phyloP scores from a whole-genome alignment of 92 coral and sea anemone species.

The Siderastrea siderea region DNA sequence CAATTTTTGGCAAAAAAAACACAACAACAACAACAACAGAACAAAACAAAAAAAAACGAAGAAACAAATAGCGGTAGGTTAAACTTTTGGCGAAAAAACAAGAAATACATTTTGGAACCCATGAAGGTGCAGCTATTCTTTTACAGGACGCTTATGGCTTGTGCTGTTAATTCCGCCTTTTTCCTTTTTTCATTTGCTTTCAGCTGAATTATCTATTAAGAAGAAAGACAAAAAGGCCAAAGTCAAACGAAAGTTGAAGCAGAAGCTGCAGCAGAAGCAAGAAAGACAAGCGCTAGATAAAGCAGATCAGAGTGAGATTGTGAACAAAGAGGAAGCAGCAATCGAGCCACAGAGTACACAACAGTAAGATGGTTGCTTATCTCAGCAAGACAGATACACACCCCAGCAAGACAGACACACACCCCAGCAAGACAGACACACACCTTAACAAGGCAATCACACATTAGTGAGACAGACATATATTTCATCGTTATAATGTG shows the following conservation, averaged over 20 bases:
- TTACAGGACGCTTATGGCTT: neutral
- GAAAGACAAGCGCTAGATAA: slow-evolving; percentile 63
- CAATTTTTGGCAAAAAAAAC: too few species aligned
- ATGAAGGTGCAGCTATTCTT: too few species aligned
- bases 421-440: slow-evolving; percentile 34
- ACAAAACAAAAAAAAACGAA: too few species aligned
- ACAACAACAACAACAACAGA: too few species aligned
- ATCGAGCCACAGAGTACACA: slow-evolving; percentile 10
- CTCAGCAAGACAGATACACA: neutral
- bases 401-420: neutral
- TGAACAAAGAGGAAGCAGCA: slow-evolving; percentile 20
- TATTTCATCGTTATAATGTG: neutral
- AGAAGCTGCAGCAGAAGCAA: slow-evolving; percentile 92
- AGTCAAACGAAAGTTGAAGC: slow-evolving; percentile 88
- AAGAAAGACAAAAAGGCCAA: slow-evolving; percentile 94
- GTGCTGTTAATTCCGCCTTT: neutral
- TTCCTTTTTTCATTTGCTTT: neutral
- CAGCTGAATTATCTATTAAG: slow-evolving; percentile 72
- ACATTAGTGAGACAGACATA: neutral
- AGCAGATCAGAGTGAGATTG: neutral
- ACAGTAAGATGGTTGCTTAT: neutral
- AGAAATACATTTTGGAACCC: too few species aligned
- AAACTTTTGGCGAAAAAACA: too few species aligned
- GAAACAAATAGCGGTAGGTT: too few species aligned
- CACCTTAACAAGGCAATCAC: neutral